Evolutionary conservation across 2,888 invertebrate genomes (phyloP), one percentile per base, ranked within the genome.

Genomic region (Lasioglossum vierecki): DNA sequence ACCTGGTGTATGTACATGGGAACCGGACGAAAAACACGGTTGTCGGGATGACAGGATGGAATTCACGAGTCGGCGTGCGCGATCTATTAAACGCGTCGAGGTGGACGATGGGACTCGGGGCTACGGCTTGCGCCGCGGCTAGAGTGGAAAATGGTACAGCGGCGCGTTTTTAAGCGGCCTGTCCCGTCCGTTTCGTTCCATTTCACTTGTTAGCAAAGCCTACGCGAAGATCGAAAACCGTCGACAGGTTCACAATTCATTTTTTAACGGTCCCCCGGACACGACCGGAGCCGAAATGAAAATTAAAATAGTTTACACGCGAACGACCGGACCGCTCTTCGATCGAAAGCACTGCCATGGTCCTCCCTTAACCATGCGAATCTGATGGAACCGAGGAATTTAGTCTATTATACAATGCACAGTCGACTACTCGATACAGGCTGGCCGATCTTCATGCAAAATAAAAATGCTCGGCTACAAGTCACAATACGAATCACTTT

Each of bases 1-100:
- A 86, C 86, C 70, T 70, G 75, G 74, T 73, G 78, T 77, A 80
- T 80, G 72, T 39, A 81, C 73, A 72, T 72, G 71, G 73, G 75
- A 76, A 13, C 44, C 77, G 85, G 35, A 88, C 84, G 80, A 79
- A 84, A 85, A 83, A 88, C 89, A 89, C 72, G 85, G 83, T 83
- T 81, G 84, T 82, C 80, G 77, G 88, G 83, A 89, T 91, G 89
- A 90, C 84, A 82, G 89, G 83, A 88, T 89, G 90, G 90, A 91
- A 91, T 93, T 91, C 91, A 91, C 90, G 91, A 90, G 84, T 86
- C 89, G 85, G 85, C 87, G 87, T 89, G 90, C 91, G 90, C 91
- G 90, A 90, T 88, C 92, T 92, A 91, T 92, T 92, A 91, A 92
- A 91, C 89, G 89, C 86, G 86, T 75, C 86, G 80, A 53, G 85